Base-by-base conservation (phyloP, 2,888 invertebrate species). In the Nemurella pictetii region DNA sequence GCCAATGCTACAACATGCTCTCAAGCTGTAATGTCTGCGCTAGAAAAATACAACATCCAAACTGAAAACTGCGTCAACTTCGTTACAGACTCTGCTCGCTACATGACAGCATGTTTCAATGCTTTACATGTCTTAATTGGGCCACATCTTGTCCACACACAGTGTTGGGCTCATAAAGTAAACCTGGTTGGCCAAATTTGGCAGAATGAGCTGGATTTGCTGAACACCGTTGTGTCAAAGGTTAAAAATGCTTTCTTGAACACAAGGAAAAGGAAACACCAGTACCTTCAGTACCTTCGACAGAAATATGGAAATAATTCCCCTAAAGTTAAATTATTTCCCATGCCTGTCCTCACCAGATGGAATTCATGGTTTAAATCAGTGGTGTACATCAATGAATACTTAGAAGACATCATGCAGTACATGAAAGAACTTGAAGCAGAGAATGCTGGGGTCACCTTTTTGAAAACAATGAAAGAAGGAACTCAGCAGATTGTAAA, bases 311-410 rank as follows among this genome's bases (percentile, higher is more conserved):
- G 36, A 3, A 0, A 20, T 1, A 35, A 84, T 32, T 80, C 84
- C 0, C 35, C 27, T 12, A 85, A 85, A 85, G 74, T 77, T 15
- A 80, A 81, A 35, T 26, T 85, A 72, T 86, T 86, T 80, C 86
- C 83, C 12, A 82, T 85, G 72, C 86, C 86, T 12, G 86, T 85
- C 25, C 30, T 85, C 55, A 85, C 85, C 9, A 72, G 85, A 27
- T 85, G 86, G 86, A 85, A 85, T 25, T 85, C 80, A 7, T 86
- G 86, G 86, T 83, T 86, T 74, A 74, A 80, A 29, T 80, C 80
- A 78, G 85, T 75, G 15, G 72, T 75, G 9, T 82, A 84, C 78
- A 9, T 85, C 9, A 72, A 35, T 28, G 85, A 85, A 35, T 80
- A 84, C 30, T 27, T 85, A n/a, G 25, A 30, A 27, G 80, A 84